Evolutionary conservation across 2,888 invertebrate genomes (phyloP), one percentile per base, ranked within the genome.

Genomic region (Buathra laborator): DNA sequence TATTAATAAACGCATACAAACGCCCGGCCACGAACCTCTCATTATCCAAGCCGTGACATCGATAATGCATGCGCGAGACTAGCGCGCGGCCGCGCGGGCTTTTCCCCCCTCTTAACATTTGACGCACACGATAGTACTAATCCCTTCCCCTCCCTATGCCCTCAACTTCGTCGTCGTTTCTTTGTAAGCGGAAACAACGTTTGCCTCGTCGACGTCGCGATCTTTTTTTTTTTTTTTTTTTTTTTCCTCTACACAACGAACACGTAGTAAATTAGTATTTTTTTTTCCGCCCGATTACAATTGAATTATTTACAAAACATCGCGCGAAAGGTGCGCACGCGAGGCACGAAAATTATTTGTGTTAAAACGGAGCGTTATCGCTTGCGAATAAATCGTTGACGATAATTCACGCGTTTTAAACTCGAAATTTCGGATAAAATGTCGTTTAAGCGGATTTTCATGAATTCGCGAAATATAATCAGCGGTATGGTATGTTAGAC

Each of bases 1-100:
- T 88, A 86, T 87, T 87, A 86, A 87, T 88, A 88, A 86, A 86
- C 84, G 70, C 68, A 68, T 56, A 85, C 46, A 75, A 81, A 77
- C 66, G 67, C 71, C 84, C 86, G 81, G 83, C 81, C 85, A 85
- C 81, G 86, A 81, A 84, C 86, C 87, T 70, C 84, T 86, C 83
- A 87, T 86, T 83, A 87, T 87, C 84, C 70, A 56, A 85, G 86
- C 85, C 86, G 86, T 88, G 88, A 87, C 88, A 88, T 87, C 86
- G 86, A 88, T 88, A 89, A 88, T 86, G 86, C 86, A 87, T 86
- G 87, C 76, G 83, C 86, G 80, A 79, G 56, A 56, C 62, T 46
- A 24, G 24, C 67, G 43, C 24, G 48, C 64, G 46, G 46, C 51
- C 53, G 72, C 56, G 70, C 37, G 59, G 14, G 19, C 48, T 68